Evolutionary conservation across 92 coral and sea anemone species (phyloP), one percentile per base, ranked within the genome.

Genomic region (Hydrozoanthus gracilis): DNA sequence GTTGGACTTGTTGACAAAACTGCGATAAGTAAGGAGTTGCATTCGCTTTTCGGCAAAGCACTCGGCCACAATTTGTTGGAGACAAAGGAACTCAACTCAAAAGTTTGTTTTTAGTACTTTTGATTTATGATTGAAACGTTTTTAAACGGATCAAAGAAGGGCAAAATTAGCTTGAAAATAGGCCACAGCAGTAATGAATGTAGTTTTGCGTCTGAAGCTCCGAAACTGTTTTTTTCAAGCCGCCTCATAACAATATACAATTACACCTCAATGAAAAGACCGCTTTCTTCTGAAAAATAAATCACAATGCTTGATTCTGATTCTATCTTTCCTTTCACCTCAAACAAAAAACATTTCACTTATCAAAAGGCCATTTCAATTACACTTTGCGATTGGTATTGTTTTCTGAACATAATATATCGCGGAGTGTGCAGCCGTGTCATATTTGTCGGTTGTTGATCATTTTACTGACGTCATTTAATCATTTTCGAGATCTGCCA

Each of bases 391-490:
- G 4, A 12, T 49, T 18, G 35, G 7, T 20, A 16, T 49, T 16
- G 60, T 18, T 67, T 7, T 74, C 79, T 39, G 60, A 50, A 74
- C 18, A 74, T 74, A 4, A 48, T 50, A 74, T 74, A 4, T 14
- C 55, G 7, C 44, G 76, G 16, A 73, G 17, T 6, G 55, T 45
- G 4, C 9, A 64, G 8, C 51, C 55, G 49, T 73, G 55, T 44
- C 20, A 73, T 54, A 35, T 73, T 44, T 11, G 52, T 73, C 27
- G 2, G 7, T 4, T 73, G 51, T 13, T 54, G 48, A 73, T 73
- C 16, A 73, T 47, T 73, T 73, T 44, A 73, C 77, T 73, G 77
- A 73, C 79, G 79, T 74, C 79, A 74, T 74, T 35, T 14, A 16
- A n/a, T 44, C 39, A 44, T 82, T 83, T 17, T 13, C 44, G 17